Evolutionary conservation across 2,888 invertebrate genomes (phyloP).

Genomic region (Glyphotaelius pellucidus): DNA sequence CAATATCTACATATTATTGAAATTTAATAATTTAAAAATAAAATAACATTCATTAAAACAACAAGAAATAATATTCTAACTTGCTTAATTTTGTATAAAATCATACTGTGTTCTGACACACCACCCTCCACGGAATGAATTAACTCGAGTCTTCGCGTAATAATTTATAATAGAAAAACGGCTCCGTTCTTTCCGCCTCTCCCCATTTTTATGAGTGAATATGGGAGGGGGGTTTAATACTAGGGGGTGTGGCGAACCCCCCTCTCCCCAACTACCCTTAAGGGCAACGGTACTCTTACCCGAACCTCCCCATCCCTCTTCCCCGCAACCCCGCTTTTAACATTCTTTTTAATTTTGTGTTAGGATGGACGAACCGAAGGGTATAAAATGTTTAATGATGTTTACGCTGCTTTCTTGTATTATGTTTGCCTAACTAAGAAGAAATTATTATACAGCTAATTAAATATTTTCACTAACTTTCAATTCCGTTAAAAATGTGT

Average conservation of each 20-base stretch:
- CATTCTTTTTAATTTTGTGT: constrained; percentile 29
- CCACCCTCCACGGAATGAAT: constrained; percentile 54
- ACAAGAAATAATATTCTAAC: too few relatives aligned
- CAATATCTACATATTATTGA: too few relatives aligned
- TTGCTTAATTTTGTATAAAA: too few relatives aligned
- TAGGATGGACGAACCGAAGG: not conserved
- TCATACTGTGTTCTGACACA: constrained; percentile 13
- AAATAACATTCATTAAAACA: too few relatives aligned
- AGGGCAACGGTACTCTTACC: not conserved
- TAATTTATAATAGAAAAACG: constrained; percentile 66
- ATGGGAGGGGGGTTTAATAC: constrained; percentile 40
- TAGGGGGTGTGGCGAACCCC: constrained; percentile 56
- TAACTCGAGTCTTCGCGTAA: constrained; percentile 61
- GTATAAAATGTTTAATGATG: not conserved
- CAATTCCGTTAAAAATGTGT: too few relatives aligned
- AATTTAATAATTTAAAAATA: too few relatives aligned
- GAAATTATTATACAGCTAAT: not conserved
- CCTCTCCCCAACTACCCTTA: constrained; percentile 34
- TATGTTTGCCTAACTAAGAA: not conserved
- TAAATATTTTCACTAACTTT: too few relatives aligned
- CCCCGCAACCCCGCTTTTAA: constrained; percentile 11
- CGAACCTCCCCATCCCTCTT: constrained; percentile 10
- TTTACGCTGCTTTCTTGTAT: not conserved
- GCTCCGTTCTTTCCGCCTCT: constrained; percentile 2
- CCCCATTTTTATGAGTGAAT: constrained; percentile 59